phyloP scores from a whole-genome alignment of 2,113 vertebrate genomes.

The Xiphophorus maculatus region DNA sequence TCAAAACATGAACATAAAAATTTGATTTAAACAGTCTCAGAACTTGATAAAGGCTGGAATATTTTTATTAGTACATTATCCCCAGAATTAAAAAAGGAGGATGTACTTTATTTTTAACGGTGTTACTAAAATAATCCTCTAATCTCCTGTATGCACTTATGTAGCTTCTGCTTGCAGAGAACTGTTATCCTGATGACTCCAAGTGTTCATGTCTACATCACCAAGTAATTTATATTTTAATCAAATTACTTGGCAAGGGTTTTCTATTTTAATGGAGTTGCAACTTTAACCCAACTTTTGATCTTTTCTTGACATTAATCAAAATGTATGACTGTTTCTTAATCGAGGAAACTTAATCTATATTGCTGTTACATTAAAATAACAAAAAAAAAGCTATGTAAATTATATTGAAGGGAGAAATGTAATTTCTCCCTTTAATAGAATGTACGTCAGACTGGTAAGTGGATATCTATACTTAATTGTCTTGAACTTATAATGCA shows the following conservation, averaged over 20 bases:
- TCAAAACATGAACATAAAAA: too few species aligned
- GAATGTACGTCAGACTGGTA: not conserved
- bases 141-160: not conserved
- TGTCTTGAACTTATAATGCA: not conserved
- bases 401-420: not conserved
- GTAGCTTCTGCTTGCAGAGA: not conserved
- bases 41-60: not conserved
- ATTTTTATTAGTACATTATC: not conserved
- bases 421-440: too few species aligned
- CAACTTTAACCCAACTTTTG: not conserved
- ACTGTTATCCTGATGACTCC: not conserved
- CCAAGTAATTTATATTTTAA: not conserved
- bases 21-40: too few species aligned
- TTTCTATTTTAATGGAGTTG: not conserved
- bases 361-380: not conserved
- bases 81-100: not conserved
- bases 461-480: not conserved
- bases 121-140: too few species aligned
- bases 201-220: not conserved
- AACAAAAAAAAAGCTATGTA: not conserved
- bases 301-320: not conserved
- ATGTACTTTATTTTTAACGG: not conserved
- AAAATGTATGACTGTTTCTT: not conserved
- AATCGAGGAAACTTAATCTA: not conserved
- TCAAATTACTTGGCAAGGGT: not conserved